Evolutionary conservation across 2,113 vertebrate species (phyloP).

Genomic region (Ammodramus savannarum): DNA sequence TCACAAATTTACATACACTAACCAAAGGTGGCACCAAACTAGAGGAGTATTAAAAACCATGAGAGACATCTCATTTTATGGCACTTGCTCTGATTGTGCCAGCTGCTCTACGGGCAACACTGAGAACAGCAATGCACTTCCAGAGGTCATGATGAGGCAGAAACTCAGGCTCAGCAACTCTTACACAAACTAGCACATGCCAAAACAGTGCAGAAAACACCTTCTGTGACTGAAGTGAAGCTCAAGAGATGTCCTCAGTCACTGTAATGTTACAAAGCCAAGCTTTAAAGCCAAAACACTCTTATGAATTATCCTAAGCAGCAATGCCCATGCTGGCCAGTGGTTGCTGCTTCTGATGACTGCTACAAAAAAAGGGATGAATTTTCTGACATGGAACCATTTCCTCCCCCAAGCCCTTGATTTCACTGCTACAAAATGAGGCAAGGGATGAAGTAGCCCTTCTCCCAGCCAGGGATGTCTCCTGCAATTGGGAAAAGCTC

Average conservation of each 20-base stretch:
- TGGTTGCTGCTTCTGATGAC: neutral
- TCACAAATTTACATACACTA: neutral
- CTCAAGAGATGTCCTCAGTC: neutral
- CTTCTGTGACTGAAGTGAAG: neutral
- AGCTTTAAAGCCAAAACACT: neutral
- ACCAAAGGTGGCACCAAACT: neutral
- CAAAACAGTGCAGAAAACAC: neutral
- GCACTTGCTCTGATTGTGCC: neutral
- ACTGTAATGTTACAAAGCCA: neutral
- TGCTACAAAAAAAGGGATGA: neutral
- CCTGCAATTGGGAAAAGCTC: neutral
- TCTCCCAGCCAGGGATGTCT: neutral
- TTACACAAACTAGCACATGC: neutral
- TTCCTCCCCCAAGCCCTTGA: neutral
- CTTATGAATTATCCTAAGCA: neutral
- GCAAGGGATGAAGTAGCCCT: neutral
- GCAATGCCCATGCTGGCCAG: neutral
- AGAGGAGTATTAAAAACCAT: neutral
- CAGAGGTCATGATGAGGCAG: neutral
- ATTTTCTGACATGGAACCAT: neutral
- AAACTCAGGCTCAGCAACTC: neutral
- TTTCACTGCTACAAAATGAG: neutral
- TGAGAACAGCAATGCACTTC: neutral
- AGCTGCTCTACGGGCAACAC: neutral
- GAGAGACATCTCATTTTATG: neutral